Evolutionary conservation across 2,797 vertebrate genomes (phyloP), one percentile per base, ranked within the genome.

Genomic region (Peromyscus nudipes): DNA sequence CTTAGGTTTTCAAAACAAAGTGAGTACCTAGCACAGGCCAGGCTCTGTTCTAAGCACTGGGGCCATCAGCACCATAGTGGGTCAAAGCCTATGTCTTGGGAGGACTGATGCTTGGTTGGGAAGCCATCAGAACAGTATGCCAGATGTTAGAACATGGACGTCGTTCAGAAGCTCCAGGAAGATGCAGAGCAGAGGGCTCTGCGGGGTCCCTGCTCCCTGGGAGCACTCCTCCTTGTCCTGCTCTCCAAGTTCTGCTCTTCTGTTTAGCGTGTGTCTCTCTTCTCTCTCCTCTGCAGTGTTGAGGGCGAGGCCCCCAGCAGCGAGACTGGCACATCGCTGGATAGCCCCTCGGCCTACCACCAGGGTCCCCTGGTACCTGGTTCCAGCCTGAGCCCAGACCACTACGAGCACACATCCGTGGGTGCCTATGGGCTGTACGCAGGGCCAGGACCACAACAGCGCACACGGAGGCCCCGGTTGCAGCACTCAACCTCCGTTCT

Each of bases 401-500:
- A 99, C 98, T 99, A 99, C 98, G 99, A 99, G 95, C 99, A 98
- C 87, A 98, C 99, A 0, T 97, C 99, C 10, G 99, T 99, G 96
- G 99, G 99, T 6, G 97, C 99, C 94, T 99, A 99, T 98, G 98
- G 98, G 62, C 98, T 99, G 0, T 99, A 99, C 96, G 97, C 99
- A 23, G 97, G 99, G 94, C 99, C 99, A 0, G 98, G 99, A 0
- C 99, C 99, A 1, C 99, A 99, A 95, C 99, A 99, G 94, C 98
- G 99, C 10, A 98, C 99, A 0, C 99, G 99, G 77, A 98, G 99
- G 91, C 99, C 99, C 17, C 99, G 99, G 95, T 99, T 99, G 64
- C 99, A 99, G 98, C 99, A 99, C 98, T 99, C 99, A 0, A 99
- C 99, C 80, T 99, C 99, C 92, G 99, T 99, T 97, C 99, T 99